Evolutionary conservation across 2,113 vertebrate species (phyloP), one percentile per base, ranked within the genome.

Genomic region (Gymnobelideus leadbeateri): DNA sequence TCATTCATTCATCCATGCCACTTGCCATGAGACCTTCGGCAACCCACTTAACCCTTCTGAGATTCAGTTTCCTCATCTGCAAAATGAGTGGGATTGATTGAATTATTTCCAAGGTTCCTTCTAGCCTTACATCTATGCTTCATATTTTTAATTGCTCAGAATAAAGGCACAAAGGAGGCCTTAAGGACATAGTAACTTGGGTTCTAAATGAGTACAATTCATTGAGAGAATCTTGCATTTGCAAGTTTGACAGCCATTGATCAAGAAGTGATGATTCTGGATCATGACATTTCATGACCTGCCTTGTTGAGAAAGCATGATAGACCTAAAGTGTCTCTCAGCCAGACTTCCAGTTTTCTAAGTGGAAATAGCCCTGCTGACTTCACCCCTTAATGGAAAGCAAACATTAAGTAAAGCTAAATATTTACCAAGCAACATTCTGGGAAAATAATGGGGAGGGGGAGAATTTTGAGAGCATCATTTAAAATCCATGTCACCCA

Each of bases 341-440:
- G 54, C 91, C 68, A 16, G 50, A 84, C 25, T 25, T 5, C 43
- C 31, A 1, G 89, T 89, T 96, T 96, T 51, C 31, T 54, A 14
- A 0, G 28, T 91, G 91, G 47, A 46, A 94, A n/a, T 93, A 84
- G 28, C 37, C 91, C 89, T 94, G 90, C 91, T 31, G 51, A 90
- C 24, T 53, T 95, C 94, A 28, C 92, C 92, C 96, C 97, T 96
- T 96, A 97, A 96, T 50, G 57, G 49, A 97, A 98, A 97, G 96
- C 95, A 96, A 97, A 98, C 96, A 93, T 96, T 95, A 97, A 96
- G 91, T 96, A 94, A 94, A 96, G 24, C 61, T 90, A 97, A 97
- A 94, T 96, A 95, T 98, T 98, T 98, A 97, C 94, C 47, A 96
- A 93, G 57, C 91, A 96, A 84, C 93, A 95, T 93, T 49, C 94